Conservation (phyloP, 2,797 vertebrate genomes). For the Leptatherina wallacei region DNA sequence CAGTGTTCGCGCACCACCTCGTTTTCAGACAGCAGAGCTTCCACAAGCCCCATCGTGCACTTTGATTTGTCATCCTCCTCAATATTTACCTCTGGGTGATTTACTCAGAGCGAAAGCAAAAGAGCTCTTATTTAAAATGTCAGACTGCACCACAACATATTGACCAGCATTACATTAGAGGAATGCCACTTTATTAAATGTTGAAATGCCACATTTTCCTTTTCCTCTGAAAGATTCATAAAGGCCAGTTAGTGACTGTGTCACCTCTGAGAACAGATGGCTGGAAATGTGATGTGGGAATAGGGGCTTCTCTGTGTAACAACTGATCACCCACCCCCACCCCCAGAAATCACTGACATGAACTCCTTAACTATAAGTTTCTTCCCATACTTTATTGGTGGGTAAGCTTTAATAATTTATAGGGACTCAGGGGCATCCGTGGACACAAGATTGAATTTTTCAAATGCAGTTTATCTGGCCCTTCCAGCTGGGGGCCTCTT, state of each 20-base stretch:
- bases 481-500: conserved; percentile 87
- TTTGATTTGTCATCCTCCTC: conserved; percentile 41
- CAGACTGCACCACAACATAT: conserved; percentile 31
- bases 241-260: conserved; percentile 71
- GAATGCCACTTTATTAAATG: conserved; percentile 58
- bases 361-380: conserved; percentile 70
- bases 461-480: conserved; percentile 93
- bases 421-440: conserved; percentile 74
- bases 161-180: conserved; percentile 31
- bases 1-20: conserved; percentile 17
- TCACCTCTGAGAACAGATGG: conserved; percentile 58
- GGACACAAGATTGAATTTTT: conserved; percentile 80
- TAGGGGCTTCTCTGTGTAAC: conserved; percentile 50
- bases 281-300: conserved; percentile 58
- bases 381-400: conserved; percentile 64
- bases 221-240: conserved; percentile 69
- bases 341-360: conserved; percentile 74
- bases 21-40: conserved; percentile 22
- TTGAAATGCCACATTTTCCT: conserved; percentile 58
- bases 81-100: conserved; percentile 36
- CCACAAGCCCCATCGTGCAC: conserved; percentile 5
- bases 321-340: conserved; percentile 37
- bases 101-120: conserved; percentile 11
- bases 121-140: conserved; percentile 39
- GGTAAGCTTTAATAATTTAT: conserved; percentile 79